phyloP scores from a whole-genome alignment of 2,113 vertebrate genomes.

The Kryptolebias marmoratus region DNA sequence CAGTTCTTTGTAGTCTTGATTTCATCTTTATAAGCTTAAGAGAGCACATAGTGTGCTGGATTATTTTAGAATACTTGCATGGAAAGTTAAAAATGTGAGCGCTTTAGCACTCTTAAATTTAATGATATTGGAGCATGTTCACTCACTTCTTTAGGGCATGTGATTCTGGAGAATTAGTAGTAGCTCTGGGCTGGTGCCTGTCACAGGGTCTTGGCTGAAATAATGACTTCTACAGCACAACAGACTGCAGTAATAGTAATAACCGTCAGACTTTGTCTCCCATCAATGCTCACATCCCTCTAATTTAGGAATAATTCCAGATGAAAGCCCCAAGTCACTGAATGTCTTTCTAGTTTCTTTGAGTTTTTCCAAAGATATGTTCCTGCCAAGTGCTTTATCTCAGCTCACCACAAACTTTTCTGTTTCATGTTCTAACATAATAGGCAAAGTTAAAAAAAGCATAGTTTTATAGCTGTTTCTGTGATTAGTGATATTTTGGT shows the following conservation, averaged over 20 bases:
- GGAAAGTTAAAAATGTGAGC: slow-evolving; percentile 59
- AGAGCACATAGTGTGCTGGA: slow-evolving; percentile 27
- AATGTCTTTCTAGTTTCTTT: slow-evolving; percentile 35
- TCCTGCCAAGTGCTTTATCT: slow-evolving; percentile 34
- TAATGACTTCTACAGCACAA: slow-evolving; percentile 68
- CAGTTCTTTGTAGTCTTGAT: slow-evolving; percentile 23
- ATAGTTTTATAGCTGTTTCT: slow-evolving; percentile 12
- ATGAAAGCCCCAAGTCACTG: slow-evolving; percentile 35
- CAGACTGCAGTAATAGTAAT: slow-evolving; percentile 68
- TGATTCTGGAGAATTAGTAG: slow-evolving; percentile 61
- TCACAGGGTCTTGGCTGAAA: slow-evolving; percentile 69
- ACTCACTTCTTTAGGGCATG: slow-evolving; percentile 61
- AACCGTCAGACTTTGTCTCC: slow-evolving; percentile 69
- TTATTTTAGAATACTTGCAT: slow-evolving; percentile 50
- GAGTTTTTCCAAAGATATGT: slow-evolving; percentile 32
- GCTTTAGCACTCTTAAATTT: slow-evolving; percentile 63
- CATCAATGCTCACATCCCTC: slow-evolving; percentile 62
- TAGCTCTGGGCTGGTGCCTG: slow-evolving; percentile 57
- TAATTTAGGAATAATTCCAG: slow-evolving; percentile 73
- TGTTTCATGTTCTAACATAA: slow-evolving; percentile 8
- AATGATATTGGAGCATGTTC: slow-evolving; percentile 66
- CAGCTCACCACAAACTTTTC: slow-evolving; percentile 11
- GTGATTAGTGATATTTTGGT: slow-evolving; percentile 14
- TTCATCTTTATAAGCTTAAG: slow-evolving; percentile 30
- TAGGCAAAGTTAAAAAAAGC: neutral